Evolutionary conservation across 2,888 invertebrate species (phyloP).

Genomic region (Leptothorax acervorum): DNA sequence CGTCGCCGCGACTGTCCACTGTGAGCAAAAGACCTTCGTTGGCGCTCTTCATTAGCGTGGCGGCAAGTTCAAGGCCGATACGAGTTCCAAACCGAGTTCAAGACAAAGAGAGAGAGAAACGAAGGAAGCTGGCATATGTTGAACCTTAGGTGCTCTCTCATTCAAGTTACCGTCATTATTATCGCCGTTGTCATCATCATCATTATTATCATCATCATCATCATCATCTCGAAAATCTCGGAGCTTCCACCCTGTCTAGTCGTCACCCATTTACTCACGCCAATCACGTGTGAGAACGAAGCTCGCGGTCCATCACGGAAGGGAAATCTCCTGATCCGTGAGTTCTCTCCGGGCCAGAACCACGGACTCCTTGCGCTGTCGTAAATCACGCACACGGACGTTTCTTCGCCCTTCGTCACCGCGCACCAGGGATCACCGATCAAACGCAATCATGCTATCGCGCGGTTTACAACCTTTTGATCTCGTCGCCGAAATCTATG

Average conservation of each 20-base stretch:
- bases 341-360: constrained; percentile 30
- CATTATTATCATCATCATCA: constrained; percentile 59
- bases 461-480: constrained; percentile 29
- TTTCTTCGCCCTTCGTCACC: constrained; percentile 44
- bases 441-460: constrained; percentile 17
- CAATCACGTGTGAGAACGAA: constrained; percentile 56
- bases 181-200: not conserved
- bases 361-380: constrained; percentile 35
- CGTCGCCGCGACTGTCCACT: constrained; percentile 45
- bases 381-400: constrained; percentile 59
- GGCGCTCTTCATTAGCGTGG: constrained; percentile 66
- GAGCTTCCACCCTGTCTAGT: constrained; percentile 54
- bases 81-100: constrained; percentile 46
- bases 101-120: constrained; percentile 46
- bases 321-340: constrained; percentile 57
- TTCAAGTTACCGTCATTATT: constrained; percentile 49
- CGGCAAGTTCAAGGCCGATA: constrained; percentile 70
- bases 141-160: constrained; percentile 38
- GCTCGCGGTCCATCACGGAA: constrained; percentile 48
- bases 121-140: not conserved
- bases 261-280: constrained; percentile 65
- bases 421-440: constrained; percentile 20
- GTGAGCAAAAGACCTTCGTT: constrained; percentile 43
- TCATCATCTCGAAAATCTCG: constrained; percentile 63
- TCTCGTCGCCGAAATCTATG: not conserved